A percentile compares a stretch with the other conserved stretches of the same genome.
phyloP scores from a whole-genome alignment of 2,113 vertebrate genomes.

The Pithys albifrons region DNA sequence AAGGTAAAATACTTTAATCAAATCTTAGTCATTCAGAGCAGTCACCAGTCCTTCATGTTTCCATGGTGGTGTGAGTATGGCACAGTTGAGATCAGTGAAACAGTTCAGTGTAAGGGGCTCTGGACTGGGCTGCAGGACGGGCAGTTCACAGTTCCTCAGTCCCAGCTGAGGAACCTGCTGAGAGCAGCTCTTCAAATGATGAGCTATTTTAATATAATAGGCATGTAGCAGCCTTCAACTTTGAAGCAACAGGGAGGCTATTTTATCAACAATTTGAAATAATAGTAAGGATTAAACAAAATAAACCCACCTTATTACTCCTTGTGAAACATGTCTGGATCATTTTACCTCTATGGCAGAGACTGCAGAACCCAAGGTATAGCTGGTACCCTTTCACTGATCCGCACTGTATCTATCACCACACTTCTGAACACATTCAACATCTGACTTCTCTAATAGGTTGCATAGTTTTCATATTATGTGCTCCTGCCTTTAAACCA shows the following conservation, averaged over 20 bases:
- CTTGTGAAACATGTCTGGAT: neutral
- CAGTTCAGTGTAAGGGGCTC: neutral
- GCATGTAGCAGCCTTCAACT: neutral
- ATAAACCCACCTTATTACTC: neutral
- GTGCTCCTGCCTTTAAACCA: constrained; percentile 10
- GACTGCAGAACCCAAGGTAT: neutral
- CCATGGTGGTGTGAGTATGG: constrained; percentile 46
- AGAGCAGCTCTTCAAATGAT: neutral
- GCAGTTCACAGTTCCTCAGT: neutral
- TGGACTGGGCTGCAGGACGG: neutral
- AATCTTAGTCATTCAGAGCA: constrained; percentile 70
- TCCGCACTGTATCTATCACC: constrained; percentile 61
- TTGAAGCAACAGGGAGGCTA: neutral
- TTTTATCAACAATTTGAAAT: constrained; percentile 12
- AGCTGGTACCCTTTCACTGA: constrained; percentile 70
- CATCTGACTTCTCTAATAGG: constrained; percentile 44
- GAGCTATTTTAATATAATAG: neutral
- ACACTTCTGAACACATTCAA: constrained; percentile 38
- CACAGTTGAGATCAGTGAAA: constrained; percentile 74
- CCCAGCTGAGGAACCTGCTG: neutral
- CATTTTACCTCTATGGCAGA: neutral
- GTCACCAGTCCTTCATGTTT: constrained; percentile 65
- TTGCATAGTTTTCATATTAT: neutral
- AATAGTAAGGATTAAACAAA: neutral
- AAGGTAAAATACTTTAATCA: constrained; percentile 86